Conservation (phyloP, 2,797 vertebrate genomes). For the Pangasius mekongensis region DNA sequence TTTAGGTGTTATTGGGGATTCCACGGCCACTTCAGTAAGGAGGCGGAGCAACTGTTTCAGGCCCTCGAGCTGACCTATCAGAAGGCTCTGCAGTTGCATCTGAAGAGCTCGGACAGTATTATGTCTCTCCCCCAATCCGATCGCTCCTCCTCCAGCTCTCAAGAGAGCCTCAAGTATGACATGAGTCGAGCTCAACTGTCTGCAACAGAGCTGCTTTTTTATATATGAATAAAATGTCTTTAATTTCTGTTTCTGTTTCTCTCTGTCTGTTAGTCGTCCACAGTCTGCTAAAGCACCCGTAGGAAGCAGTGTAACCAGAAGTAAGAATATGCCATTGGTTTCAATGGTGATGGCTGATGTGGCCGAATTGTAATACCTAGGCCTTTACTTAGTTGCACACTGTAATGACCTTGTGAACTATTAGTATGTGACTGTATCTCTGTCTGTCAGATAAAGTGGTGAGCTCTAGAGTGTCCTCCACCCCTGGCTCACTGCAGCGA, state of each 20-base stretch:
- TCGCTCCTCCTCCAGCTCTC: constrained; percentile 94
- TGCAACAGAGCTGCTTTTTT: neutral
- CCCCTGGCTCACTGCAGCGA: constrained; percentile 87
- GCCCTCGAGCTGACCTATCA: constrained; percentile 91
- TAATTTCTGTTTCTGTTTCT: neutral
- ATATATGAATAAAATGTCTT: neutral
- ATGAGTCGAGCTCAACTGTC: neutral
- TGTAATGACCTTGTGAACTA: neutral
- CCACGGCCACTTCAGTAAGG: constrained; percentile 88
- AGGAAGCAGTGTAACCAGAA: constrained; percentile 59
- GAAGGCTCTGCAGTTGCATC: constrained; percentile 90
- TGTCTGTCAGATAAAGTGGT: constrained; percentile 66
- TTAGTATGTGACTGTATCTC: neutral
- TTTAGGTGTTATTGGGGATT: constrained; percentile 93
- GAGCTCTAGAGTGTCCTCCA: constrained; percentile 77
- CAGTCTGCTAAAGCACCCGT: constrained; percentile 61
- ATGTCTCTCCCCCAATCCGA: constrained; percentile 91
- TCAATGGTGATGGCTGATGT: neutral
- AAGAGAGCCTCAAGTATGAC: constrained; percentile 94
- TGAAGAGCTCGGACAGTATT: constrained; percentile 88
- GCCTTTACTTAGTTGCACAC: neutral
- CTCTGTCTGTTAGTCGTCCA: constrained; percentile 63
- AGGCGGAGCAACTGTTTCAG: constrained; percentile 91
- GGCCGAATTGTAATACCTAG: neutral
- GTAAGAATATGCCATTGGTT: constrained; percentile 57